Evolutionary conservation across 1,140 invertebrate species (phyloP).

Genomic region (Drosophila sechellia): DNA sequence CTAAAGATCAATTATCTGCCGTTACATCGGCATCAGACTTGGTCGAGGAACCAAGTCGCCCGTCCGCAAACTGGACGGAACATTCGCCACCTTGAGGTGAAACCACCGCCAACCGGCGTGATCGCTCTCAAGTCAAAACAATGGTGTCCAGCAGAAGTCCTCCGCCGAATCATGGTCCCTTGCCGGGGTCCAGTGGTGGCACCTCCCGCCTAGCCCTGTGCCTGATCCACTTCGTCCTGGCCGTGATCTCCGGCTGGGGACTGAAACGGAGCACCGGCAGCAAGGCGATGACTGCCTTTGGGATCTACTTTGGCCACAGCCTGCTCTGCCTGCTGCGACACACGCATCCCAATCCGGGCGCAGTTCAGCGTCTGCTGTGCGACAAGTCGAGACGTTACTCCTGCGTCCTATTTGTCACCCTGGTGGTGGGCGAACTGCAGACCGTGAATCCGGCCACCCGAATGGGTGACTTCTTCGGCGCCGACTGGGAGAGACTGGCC

Average conservation of each 20-base stretch:
- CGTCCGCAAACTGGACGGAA: neutral
- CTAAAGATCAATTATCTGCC: neutral
- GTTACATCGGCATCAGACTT: neutral
- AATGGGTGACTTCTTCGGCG: slow-evolving; percentile 10
- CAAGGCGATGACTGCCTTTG: slow-evolving; percentile 53
- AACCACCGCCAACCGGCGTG: slow-evolving; percentile 9
- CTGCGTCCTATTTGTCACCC: slow-evolving; percentile 58
- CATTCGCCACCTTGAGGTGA: neutral
- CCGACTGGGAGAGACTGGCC: slow-evolving; percentile 47
- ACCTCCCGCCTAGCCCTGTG: slow-evolving; percentile 61
- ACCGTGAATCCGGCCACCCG: slow-evolving; percentile 22
- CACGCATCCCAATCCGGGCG: slow-evolving; percentile 72
- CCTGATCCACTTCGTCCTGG: slow-evolving; percentile 62
- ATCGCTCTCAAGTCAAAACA: neutral
- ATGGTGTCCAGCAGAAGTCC: slow-evolving; percentile 2
- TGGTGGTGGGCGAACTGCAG: slow-evolving; percentile 62
- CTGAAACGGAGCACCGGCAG: slow-evolving; percentile 60
- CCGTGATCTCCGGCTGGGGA: slow-evolving; percentile 64
- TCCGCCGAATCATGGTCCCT: slow-evolving; percentile 11
- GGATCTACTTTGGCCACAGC: slow-evolving; percentile 61
- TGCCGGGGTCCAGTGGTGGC: neutral
- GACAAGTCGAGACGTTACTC: slow-evolving; percentile 59
- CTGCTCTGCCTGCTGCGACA: slow-evolving; percentile 63
- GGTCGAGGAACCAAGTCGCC: neutral
- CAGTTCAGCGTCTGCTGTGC: slow-evolving; percentile 52